A percentile compares a stretch with the other conserved stretches of the same genome.
Conservation (phyloP, 2,113 vertebrate genomes). For the Myrmecobius fasciatus region DNA sequence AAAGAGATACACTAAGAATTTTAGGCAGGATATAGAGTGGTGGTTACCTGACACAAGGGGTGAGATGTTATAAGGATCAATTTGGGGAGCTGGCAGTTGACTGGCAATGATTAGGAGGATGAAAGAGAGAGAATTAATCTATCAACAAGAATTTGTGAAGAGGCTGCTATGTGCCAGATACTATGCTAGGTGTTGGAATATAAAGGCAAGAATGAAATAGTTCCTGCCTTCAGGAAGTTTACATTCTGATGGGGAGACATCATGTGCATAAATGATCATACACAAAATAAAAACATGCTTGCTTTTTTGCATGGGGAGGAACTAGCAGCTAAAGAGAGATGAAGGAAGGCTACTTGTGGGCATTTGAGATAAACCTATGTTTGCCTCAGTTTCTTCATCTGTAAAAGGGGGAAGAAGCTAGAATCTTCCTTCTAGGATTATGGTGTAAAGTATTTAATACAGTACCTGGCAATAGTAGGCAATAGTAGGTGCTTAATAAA, state of each 20-base stretch:
- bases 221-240: not conserved
- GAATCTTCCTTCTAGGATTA: too few species aligned
- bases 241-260: not conserved
- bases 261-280: not conserved
- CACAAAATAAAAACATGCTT: too few species aligned
- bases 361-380: too few species aligned
- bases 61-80: not conserved
- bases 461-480: too few species aligned
- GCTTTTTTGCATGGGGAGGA: too few species aligned
- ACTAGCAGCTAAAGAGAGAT: too few species aligned
- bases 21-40: not conserved
- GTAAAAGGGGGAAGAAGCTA: too few species aligned
- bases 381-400: too few species aligned
- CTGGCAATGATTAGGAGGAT: not conserved
- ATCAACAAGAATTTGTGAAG: not conserved
- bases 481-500: too few species aligned
- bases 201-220: not conserved
- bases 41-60: not conserved
- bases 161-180: not conserved
- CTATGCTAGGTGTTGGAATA: not conserved
- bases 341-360: too few species aligned
- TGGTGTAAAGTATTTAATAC: too few species aligned
- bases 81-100: not conserved
- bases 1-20: not conserved
- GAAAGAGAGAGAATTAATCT: not conserved